These are phyloP conservation scores for Cynopterus brachyotis DNA, from an alignment of 2,113 vertebrate genomes.

Conservation along the genomic window DNA sequence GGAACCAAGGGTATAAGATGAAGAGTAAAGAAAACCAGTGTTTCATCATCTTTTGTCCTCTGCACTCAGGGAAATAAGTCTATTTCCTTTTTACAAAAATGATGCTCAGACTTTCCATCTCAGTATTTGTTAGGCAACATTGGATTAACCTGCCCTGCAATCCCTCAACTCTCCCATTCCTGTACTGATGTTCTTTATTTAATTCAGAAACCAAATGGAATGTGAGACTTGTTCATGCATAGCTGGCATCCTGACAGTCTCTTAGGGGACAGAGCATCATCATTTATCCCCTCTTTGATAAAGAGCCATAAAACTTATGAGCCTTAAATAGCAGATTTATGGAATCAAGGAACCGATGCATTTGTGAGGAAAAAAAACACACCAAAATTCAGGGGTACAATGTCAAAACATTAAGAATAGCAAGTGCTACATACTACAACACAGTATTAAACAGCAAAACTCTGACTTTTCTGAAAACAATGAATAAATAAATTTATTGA, in stretches of 20 bases:
- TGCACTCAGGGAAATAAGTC: neutral
- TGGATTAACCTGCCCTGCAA: neutral
- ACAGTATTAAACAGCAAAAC: neutral
- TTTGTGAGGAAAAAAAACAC: neutral
- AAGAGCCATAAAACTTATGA: neutral
- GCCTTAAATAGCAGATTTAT: neutral
- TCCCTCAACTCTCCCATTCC: neutral
- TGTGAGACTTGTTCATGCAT: neutral
- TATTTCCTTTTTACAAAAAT: neutral
- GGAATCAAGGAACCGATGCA: neutral
- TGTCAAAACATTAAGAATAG: neutral
- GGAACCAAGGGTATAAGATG: neutral
- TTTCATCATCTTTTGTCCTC: neutral
- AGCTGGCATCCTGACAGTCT: neutral
- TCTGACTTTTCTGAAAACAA: neutral
- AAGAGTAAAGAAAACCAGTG: conserved; percentile 42
- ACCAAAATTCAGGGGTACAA: neutral
- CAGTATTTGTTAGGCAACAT: neutral
- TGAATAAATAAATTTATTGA: neutral
- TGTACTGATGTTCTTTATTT: neutral
- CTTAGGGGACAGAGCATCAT: neutral
- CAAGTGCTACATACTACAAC: neutral
- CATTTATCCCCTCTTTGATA: neutral
- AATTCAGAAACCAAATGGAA: neutral
- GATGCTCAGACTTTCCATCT: neutral